phyloP scores from a whole-genome alignment of 2,888 invertebrate genomes.

The Agrilus cyanescens region DNA sequence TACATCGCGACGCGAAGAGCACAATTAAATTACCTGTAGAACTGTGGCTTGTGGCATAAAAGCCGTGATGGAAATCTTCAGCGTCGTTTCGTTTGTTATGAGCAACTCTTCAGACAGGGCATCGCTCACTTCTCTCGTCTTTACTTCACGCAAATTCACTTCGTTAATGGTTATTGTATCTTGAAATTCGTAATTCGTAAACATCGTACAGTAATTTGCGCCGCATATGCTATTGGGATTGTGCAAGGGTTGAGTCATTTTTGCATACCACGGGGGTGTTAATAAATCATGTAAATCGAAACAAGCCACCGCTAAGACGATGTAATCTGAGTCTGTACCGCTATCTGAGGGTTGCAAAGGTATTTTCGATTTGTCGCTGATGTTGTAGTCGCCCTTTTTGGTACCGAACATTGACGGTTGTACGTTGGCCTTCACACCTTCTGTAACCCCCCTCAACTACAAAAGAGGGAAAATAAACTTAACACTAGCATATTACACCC shows the following conservation, averaged over 20 bases:
- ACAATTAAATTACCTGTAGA: no score
- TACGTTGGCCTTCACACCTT: constrained; percentile 5
- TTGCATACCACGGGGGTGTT: constrained; percentile 13
- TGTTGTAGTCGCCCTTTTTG: constrained; percentile 9
- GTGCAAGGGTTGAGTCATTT: constrained; percentile 12
- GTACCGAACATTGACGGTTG: constrained; percentile 12
- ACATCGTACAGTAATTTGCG: constrained; percentile 3
- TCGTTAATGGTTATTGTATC: constrained; percentile 11
- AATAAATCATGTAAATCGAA: constrained; percentile 14
- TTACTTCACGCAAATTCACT: constrained; percentile 8
- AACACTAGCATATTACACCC: background rate
- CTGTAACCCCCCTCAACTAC: background rate
- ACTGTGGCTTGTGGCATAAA: background rate
- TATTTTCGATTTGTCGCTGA: constrained; percentile 9
- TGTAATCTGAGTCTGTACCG: constrained; percentile 3
- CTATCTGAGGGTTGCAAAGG: constrained; percentile 2
- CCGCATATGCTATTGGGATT: constrained; percentile 11
- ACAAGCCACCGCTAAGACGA: constrained; percentile 15
- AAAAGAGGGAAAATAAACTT: background rate
- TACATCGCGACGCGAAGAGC: no score
- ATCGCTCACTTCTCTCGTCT: constrained; percentile 5
- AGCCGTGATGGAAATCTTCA: constrained; percentile 11
- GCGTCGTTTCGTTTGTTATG: constrained; percentile 11
- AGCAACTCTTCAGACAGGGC: constrained; percentile 16
- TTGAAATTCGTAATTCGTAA: constrained; percentile 1